phyloP scores from a whole-genome alignment of 2,888 invertebrate species.

The Physocephala rufipes region DNA sequence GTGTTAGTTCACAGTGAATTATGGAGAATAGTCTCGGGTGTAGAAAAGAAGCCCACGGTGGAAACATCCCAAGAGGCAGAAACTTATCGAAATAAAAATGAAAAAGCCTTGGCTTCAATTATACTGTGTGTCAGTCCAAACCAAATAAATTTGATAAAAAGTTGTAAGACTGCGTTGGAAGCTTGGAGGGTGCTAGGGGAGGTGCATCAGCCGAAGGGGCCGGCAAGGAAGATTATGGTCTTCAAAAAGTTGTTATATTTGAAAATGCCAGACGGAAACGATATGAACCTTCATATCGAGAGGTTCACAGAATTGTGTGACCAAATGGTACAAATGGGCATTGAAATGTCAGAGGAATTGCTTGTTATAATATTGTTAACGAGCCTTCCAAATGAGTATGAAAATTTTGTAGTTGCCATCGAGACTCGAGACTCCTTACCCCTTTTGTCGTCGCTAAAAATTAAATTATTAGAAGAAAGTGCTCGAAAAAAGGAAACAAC shows the following conservation, averaged over 20 bases:
- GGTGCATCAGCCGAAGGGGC: conserved; percentile 37
- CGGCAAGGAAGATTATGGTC: conserved; percentile 30
- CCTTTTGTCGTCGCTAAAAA: too few species aligned
- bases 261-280: conserved; percentile 15
- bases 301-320: conserved; percentile 28
- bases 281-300: conserved; percentile 33
- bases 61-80: not conserved
- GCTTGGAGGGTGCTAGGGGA: conserved; percentile 30
- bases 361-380: too few species aligned
- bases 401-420: too few species aligned
- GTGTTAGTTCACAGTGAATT: not conserved
- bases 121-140: not conserved
- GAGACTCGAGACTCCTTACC: too few species aligned
- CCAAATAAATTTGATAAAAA: conserved; percentile 11
- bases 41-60: not conserved
- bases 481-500: too few species aligned
- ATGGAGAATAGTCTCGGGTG: not conserved
- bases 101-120: conserved; percentile 17
- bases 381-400: too few species aligned
- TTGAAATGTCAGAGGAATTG: conserved; percentile 29
- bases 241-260: conserved; percentile 36
- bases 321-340: conserved; percentile 28
- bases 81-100: not conserved
- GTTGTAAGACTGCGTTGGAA: conserved; percentile 27
- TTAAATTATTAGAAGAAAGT: too few species aligned